Evolutionary conservation across 2,888 invertebrate genomes (phyloP).

Genomic region (Myopa testacea): DNA sequence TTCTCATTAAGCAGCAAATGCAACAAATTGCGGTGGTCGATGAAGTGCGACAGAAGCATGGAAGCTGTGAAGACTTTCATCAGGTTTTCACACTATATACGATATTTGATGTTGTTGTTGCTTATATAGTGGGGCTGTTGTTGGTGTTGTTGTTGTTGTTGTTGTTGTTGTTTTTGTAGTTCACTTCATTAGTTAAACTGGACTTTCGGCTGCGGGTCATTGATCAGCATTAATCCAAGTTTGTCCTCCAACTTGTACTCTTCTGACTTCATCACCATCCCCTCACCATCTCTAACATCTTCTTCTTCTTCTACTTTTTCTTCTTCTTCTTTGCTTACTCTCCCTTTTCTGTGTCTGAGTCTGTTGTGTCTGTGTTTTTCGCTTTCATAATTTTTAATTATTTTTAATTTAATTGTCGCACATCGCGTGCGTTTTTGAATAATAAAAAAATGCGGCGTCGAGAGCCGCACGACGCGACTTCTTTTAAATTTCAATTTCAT

Average conservation of each 20-base stretch:
- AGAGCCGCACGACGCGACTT: background rate
- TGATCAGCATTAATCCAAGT: slow-evolving; percentile 34
- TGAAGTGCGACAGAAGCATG: background rate
- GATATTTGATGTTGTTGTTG: background rate
- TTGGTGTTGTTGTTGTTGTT: slow-evolving; percentile 27
- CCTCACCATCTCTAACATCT: background rate
- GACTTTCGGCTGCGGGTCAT: slow-evolving; percentile 45
- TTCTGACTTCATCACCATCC: background rate
- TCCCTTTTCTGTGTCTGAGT: background rate
- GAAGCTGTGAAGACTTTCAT: too few relatives aligned
- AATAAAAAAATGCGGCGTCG: slow-evolving; percentile 38
- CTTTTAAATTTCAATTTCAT: background rate
- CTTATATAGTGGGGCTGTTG: slow-evolving; percentile 44
- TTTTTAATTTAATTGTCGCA: slow-evolving; percentile 67
- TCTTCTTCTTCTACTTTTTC: background rate
- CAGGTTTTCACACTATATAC: too few relatives aligned
- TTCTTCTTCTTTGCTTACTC: background rate
- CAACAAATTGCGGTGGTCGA: background rate
- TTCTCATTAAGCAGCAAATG: background rate
- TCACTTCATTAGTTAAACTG: slow-evolving; percentile 28
- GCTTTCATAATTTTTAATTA: slow-evolving; percentile 66
- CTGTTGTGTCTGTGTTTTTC: background rate
- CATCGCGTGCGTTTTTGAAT: slow-evolving; percentile 57
- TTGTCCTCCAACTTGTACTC: background rate
- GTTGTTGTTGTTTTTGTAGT: background rate